Base-by-base conservation (phyloP, 1,140 invertebrate species). In the Arctopsyche grandis region DNA sequence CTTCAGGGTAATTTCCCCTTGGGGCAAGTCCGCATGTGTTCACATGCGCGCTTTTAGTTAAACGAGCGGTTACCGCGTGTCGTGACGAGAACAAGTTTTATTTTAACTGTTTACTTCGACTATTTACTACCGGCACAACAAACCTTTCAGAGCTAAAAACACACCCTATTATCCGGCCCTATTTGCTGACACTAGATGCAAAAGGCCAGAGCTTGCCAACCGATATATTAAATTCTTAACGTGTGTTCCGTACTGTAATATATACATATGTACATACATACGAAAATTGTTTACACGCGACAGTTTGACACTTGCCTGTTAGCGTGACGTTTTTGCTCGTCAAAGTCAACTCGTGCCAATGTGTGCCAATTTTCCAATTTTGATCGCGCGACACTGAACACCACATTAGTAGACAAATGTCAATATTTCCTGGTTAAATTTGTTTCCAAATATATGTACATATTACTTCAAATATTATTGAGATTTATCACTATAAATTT, bases 1-100 rank as follows among this genome's bases (percentile, higher is more conserved):
- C 48, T 52, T 52, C 48, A 10, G 29, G 29, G 48, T 52, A 52
- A 52, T 52, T 52, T 52, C 16, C 48, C 12, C 48, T 12, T 4
- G 12, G 16, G 3, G 48, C 48, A 52, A 52, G 12, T 16, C 10
- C 48, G 3, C 16, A 16, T 52, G 48, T 52, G 29, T 52, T 52
- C 48, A 52, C 69, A 46, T 71, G 69, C 38, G 46, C 71, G 44
- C 71, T 74, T 74, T 74, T 74, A 74, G 71, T 74, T 74, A 74
- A 74, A 74, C 71, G 71, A 74, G 71, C 71, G 44, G 24, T 46
- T 74, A 74, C 71, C n/a, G 38, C 44, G 69, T 77, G 79, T 80
- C 79, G 80, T 81, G 77, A 81, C 76, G 76, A 78, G 44, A 66
- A 75, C 77, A 56, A 63, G 77, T 81, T 81, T 81, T 81, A 75